These are phyloP conservation scores for Rostrhamus sociabilis DNA, from an alignment of 2,797 vertebrate genomes.

Conservation along the genomic window DNA sequence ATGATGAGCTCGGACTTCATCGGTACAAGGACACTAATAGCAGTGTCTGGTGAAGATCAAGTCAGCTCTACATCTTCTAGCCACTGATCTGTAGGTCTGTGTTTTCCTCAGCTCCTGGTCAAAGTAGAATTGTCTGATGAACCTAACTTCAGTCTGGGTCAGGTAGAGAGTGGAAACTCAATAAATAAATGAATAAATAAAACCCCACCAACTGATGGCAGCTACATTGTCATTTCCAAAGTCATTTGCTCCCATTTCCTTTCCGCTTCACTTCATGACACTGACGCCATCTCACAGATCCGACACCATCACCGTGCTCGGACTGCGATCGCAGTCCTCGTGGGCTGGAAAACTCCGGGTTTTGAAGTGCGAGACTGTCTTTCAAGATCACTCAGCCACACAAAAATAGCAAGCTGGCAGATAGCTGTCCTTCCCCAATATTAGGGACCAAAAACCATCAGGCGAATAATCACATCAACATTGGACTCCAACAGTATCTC, in stretches of 20 bases:
- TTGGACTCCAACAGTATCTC: fast-evolving
- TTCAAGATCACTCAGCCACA: neutral
- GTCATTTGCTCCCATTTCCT: neutral
- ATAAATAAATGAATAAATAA: neutral
- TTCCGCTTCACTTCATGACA: too few relatives aligned
- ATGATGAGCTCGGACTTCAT: neutral
- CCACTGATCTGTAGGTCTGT: neutral
- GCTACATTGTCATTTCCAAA: neutral
- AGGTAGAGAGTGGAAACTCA: neutral
- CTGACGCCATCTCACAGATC: neutral
- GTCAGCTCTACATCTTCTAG: neutral
- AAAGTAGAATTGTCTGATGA: neutral
- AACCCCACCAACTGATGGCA: neutral
- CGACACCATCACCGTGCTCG: fast-evolving
- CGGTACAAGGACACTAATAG: neutral
- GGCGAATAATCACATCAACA: fast-evolving
- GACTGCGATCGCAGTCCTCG: fast-evolving
- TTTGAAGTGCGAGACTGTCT: neutral
- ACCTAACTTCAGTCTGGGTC: neutral
- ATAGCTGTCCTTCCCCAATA: neutral
- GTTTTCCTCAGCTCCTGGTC: neutral
- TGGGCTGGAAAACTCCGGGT: fast-evolving
- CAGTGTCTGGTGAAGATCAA: neutral
- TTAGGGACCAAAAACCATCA: fast-evolving
- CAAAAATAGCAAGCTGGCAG: fast-evolving